Base-by-base conservation (phyloP, 2,113 vertebrate genomes). In the Lates calcarifer region DNA sequence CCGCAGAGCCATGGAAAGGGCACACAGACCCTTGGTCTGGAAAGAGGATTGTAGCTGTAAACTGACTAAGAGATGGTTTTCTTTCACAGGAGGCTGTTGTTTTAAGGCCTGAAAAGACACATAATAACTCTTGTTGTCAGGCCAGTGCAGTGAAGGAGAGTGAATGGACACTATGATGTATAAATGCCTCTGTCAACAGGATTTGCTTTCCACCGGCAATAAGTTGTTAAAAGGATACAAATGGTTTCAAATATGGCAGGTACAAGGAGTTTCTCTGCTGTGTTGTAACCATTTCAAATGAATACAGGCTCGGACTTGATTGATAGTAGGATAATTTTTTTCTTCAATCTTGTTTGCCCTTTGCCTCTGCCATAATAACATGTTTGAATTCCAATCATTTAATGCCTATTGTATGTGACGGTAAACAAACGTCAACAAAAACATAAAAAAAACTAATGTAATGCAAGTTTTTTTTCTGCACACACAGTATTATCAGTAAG, bases 1-100 rank as follows among this genome's bases (percentile, higher is more conserved):
- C 62, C 79, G 45, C 80, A 58, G 66, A 81, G 67, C 61, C 69
- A 28, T 28, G 64, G 39, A 70, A 58, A 81, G 78, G 81, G 53
- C 75, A 65, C 61, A 12, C 26, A 24, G 71, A n/a, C n/a, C 26
- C 43, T 51, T 58, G 56, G 53, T 76, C 62, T 76, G 68, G 47
- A 76, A n/a, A 56, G 56, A 81, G 57, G 31, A 53, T 35, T 63
- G 78, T 24, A 77, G 45, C 64, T 20, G 26, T 35, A 55, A 61
- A 70, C 55, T 43, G 22, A 20, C 47, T 43, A 13, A 0, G 31
- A 69, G 58, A 43, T 55, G 2, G 13, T 56, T 56, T 62, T 63
- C 53, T 58, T 69, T 68, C 43, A 63, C 41, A 51, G 61, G 28
- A 55, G 31, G 47, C 71, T 79, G 76, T 63, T 57, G 24, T 79